Base-by-base conservation (phyloP, 2,888 invertebrate genomes). In the Lasioglossum pauxillum region DNA sequence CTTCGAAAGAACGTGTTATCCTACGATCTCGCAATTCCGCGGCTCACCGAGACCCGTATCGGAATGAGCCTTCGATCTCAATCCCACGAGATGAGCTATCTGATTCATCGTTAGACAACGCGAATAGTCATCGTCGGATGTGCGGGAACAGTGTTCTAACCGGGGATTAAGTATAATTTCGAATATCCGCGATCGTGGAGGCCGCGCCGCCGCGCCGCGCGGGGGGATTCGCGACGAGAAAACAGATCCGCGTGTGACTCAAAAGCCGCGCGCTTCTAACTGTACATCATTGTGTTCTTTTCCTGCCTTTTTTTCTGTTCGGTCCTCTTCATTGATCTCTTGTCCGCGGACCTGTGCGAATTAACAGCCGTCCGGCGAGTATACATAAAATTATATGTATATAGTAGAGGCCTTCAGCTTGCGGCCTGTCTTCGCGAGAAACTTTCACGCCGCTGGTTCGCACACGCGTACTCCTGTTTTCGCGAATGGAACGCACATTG, bases 371-470 rank as follows among this genome's bases (percentile, higher is more conserved):
- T 82, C 1, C 78, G 73, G 53, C 53, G 80, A 72, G 78, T 78
- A 78, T 81, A 88, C 86, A 72, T 82, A 57, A 84, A 88, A 88
- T 88, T 90, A 86, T 73, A 44, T 14, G 44, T 44, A 44, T 14
- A 3, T 44, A 44, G 44, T 14, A 67, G 69, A 78, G 82, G 41
- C 69, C 53, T 64, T 67, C 76, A 31, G 74, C 53, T 72, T 12
- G 67, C 38, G 71, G 44, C 4, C 12, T 64, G 16, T 14, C 31
- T 16, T 27, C 60, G 60, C 60, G 80, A 38, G 69, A 77, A 81
- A 90, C 90, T 90, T 90, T 90, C 90, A 87, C 86, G 81, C 87
- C 89, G 82, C 90, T 87, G 85, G 80, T 78, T 76, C 71, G 23
- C 23, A 41, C 23, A 69, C 12, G 1, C 38, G 35, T 38, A 69